These are phyloP conservation scores for Hydrocynus forskahlii DNA, from an alignment of 2,797 vertebrate genomes.

Conservation along the genomic window DNA sequence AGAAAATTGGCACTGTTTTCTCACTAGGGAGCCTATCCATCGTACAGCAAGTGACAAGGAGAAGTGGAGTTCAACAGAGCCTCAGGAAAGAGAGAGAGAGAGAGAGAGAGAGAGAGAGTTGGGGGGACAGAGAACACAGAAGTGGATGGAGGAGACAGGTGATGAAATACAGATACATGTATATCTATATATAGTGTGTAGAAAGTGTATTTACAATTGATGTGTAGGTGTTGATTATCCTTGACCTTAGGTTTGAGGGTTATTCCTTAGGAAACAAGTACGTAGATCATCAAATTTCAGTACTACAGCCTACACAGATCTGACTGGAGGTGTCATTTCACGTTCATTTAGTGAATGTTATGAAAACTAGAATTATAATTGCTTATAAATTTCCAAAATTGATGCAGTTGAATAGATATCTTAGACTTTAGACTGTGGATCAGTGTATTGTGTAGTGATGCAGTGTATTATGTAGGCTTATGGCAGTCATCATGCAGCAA, in stretches of 20 bases:
- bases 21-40: slow-evolving; percentile 20
- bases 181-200: neutral
- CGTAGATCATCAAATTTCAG: no score
- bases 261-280: no score
- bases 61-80: neutral
- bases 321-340: no score
- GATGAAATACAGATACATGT: neutral
- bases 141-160: neutral
- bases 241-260: no score
- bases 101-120: no score
- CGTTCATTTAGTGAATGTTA: no score
- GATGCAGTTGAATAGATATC: neutral
- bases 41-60: neutral
- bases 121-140: slow-evolving; percentile 3
- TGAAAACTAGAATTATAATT: no score
- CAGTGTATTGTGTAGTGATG: no score
- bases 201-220: neutral
- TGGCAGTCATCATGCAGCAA: no score
- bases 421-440: no score
- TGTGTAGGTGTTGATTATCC: neutral
- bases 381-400: neutral
- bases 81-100: slow-evolving; percentile 8
- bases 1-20: slow-evolving; percentile 20
- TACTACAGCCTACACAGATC: no score
- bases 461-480: no score